A percentile compares a stretch with the other conserved stretches of the same genome.
These are phyloP conservation scores for Mormyrus proboscirostris DNA, from an alignment of 2,797 vertebrate genomes.

Conservation along the genomic window DNA sequence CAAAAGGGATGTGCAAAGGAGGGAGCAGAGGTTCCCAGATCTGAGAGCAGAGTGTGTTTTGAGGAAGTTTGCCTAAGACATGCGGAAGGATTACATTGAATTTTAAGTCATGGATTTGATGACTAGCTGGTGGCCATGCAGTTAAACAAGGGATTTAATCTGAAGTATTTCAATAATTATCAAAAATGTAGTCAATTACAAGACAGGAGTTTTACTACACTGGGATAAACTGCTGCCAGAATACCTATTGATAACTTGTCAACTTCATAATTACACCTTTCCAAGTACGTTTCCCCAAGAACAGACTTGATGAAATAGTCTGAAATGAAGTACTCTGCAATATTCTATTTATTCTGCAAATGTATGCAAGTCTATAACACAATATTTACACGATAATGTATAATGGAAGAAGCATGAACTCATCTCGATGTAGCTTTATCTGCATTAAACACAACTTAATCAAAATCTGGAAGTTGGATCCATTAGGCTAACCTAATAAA, in stretches of 20 bases:
- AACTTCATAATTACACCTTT: not conserved
- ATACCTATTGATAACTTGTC: not conserved
- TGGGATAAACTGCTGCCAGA: not conserved
- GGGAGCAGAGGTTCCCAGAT: not conserved
- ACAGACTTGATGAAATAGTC: not conserved
- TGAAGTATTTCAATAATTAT: not conserved
- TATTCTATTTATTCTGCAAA: slow-evolving; percentile 10
- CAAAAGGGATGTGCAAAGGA: not conserved
- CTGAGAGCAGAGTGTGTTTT: not conserved
- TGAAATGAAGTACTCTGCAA: not conserved
- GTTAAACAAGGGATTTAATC: not conserved
- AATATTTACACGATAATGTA: not conserved
- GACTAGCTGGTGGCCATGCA: not conserved
- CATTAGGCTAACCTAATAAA: not conserved
- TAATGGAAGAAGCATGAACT: slow-evolving; percentile 6
- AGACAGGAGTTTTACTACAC: not conserved
- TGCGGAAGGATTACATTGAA: not conserved
- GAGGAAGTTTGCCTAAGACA: not conserved
- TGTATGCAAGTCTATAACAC: slow-evolving; percentile 5
- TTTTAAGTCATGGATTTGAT: not conserved
- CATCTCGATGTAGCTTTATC: not conserved
- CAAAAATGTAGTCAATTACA: not conserved
- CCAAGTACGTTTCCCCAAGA: not conserved
- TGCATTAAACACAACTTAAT: not conserved
- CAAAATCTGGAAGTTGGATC: slow-evolving; percentile 4